phyloP scores from a whole-genome alignment of 2,113 vertebrate genomes.

The Lichenostomus cassidix region DNA sequence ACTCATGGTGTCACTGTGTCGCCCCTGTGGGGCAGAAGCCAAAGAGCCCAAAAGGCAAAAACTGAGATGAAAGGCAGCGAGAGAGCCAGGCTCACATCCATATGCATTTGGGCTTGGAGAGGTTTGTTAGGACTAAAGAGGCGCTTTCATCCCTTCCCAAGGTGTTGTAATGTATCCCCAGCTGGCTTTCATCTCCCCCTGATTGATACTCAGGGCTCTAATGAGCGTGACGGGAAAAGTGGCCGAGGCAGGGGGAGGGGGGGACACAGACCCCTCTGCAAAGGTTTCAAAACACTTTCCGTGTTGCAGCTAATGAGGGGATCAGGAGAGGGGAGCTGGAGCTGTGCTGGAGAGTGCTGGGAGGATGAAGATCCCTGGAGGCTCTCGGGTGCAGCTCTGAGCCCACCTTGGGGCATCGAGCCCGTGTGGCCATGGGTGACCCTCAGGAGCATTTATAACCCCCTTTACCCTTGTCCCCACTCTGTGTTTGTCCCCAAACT shows the following conservation, averaged over 20 bases:
- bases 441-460: neutral
- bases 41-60: neutral
- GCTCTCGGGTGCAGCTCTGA: neutral
- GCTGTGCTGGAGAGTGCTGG: accelerated
- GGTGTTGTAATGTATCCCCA: constrained; percentile 61
- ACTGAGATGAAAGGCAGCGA: constrained; percentile 58
- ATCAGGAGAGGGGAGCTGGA: neutral
- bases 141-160: constrained; percentile 68
- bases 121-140: constrained; percentile 68
- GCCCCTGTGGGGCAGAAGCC: neutral
- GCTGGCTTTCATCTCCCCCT: constrained; percentile 72
- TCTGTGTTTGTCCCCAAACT: neutral
- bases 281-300: constrained; percentile 43
- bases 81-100: neutral
- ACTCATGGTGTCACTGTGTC: accelerated
- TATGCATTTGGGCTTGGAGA: constrained; percentile 54
- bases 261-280: neutral
- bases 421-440: accelerated
- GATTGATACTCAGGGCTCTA: constrained; percentile 68
- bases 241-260: neutral
- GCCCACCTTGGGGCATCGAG: accelerated
- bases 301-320: constrained; percentile 43
- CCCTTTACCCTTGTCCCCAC: accelerated
- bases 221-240: constrained; percentile 68
- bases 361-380: accelerated